These are phyloP conservation scores for Gracilinanus agilis DNA, from an alignment of 2,113 vertebrate species.

Conservation along the genomic window DNA sequence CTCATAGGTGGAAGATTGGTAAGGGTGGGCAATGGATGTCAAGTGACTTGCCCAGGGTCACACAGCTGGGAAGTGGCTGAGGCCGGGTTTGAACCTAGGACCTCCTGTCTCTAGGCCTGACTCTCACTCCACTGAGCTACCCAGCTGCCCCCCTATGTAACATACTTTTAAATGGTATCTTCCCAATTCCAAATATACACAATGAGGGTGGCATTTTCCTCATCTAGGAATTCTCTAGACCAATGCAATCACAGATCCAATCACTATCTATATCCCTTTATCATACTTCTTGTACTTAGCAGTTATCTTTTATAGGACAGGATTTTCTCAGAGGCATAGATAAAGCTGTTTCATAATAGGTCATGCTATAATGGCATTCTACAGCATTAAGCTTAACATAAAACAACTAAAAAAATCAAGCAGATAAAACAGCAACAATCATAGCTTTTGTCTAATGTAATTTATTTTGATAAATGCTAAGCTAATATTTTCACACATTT, in stretches of 20 bases:
- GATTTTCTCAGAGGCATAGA: not conserved
- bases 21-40: too few relatives aligned
- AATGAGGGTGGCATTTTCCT: not conserved
- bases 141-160: too few relatives aligned
- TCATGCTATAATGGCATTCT: not conserved
- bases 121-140: too few relatives aligned
- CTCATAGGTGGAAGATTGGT: too few relatives aligned
- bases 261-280: not conserved
- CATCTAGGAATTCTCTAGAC: not conserved
- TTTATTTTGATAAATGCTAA: constrained; percentile 21
- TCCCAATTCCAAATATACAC: too few relatives aligned
- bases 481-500: constrained; percentile 33
- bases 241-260: not conserved
- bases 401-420: not conserved
- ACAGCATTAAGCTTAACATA: not conserved
- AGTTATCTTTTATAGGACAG: not conserved
- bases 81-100: too few relatives aligned
- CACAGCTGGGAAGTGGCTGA: too few relatives aligned
- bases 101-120: too few relatives aligned
- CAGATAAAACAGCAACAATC: not conserved
- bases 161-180: too few relatives aligned
- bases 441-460: constrained; percentile 24
- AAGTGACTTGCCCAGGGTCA: too few relatives aligned
- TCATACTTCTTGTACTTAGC: not conserved
- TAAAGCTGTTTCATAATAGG: not conserved